phyloP scores from a whole-genome alignment of 2,797 vertebrate species.

The Huso huso region DNA sequence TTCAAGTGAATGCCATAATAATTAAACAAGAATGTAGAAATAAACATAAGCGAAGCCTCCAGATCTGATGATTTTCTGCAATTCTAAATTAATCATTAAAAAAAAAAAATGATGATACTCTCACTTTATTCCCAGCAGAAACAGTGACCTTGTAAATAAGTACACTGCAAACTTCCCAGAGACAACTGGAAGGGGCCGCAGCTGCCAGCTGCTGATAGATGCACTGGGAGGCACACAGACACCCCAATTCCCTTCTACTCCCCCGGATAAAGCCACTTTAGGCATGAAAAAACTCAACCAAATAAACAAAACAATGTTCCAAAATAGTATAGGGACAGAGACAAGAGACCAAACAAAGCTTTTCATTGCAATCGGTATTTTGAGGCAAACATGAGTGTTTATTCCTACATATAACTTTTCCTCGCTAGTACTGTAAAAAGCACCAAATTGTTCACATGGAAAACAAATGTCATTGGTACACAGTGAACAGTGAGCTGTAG shows the following conservation, averaged over 20 bases:
- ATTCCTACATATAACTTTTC: not conserved
- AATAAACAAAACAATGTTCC: slow-evolving; percentile 4
- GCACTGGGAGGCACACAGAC: not conserved
- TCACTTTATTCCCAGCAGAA: not conserved
- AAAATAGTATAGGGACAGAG: slow-evolving; percentile 2
- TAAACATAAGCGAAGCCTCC: too few species aligned
- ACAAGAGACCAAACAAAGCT: slow-evolving; percentile 4
- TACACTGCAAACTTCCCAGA: not conserved
- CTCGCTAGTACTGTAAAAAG: too few species aligned
- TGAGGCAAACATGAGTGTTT: slow-evolving; percentile 1
- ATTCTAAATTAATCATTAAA: too few species aligned
- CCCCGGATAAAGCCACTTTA: slow-evolving; percentile 4
- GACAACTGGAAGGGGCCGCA: slow-evolving; percentile 3
- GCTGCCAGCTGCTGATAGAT: slow-evolving; percentile 1
- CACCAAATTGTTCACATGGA: too few species aligned
- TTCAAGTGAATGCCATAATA: too few species aligned
- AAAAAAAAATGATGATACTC: not conserved
- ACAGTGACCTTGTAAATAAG: slow-evolving; percentile 4
- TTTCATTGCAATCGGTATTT: not conserved
- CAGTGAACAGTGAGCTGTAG: too few species aligned
- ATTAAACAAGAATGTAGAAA: too few species aligned
- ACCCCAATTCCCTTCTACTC: not conserved
- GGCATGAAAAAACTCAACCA: slow-evolving; percentile 2
- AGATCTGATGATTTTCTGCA: too few species aligned
- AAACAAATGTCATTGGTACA: too few species aligned